Evolutionary conservation across 2,113 vertebrate species (phyloP).

Genomic region (Microcebus ravelobensis): DNA sequence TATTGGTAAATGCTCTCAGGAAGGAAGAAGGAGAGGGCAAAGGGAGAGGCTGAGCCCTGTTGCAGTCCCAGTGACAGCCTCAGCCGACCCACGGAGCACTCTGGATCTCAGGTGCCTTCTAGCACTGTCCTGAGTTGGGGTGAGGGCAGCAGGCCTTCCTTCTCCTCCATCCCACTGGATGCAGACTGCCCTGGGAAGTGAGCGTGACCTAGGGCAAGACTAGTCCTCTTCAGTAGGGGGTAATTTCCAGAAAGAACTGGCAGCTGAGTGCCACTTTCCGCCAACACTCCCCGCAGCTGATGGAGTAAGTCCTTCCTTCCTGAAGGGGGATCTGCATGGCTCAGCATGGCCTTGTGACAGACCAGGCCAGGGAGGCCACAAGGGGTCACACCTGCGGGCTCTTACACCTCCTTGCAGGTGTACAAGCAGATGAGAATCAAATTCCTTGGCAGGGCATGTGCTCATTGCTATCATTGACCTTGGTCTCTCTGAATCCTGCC

Average conservation of each 20-base stretch:
- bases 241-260: background rate
- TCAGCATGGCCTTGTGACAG: background rate
- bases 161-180: background rate
- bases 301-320: background rate
- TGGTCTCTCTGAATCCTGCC: background rate
- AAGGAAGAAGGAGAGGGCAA: background rate
- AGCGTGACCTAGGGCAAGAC: background rate
- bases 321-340: background rate
- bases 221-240: background rate
- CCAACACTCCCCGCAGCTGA: background rate
- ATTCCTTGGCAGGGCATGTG: background rate
- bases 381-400: background rate
- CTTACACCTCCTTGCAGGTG: background rate
- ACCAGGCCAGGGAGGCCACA: background rate
- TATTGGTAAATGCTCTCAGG: background rate
- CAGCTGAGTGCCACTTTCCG: background rate
- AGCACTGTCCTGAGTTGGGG: background rate
- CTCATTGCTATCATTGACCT: background rate
- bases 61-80: too few relatives aligned
- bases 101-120: background rate
- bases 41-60: background rate
- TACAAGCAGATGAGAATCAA: fast-evolving
- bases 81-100: background rate
- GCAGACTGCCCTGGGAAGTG: background rate
- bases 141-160: background rate